Base-by-base conservation (phyloP, 2,888 invertebrate species). In the Dioctria rufipes region DNA sequence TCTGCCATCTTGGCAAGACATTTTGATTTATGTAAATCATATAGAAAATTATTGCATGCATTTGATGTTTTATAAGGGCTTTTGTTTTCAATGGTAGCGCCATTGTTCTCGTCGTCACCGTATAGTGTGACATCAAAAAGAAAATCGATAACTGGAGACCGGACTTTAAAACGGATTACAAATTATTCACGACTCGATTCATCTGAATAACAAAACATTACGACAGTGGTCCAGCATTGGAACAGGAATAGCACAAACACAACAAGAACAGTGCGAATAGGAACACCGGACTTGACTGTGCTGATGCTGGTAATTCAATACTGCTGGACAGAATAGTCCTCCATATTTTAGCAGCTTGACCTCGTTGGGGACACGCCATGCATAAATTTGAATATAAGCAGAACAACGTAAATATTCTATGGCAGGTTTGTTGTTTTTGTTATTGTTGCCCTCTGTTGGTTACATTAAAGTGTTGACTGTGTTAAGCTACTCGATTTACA, bases 161-260 rank as follows among this genome's bases (percentile, higher is more conserved):
- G 43, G 66, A 66, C 9, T 66, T 66, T 66, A 43, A 66, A 66
- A 42, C 66, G 46, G 66, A 66, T 66, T 43, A 66, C 43, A 43
- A 66, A 66, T 66, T 66, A 66, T 66, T 66, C 66, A 66, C 66
- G 66, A 66, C 66, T 66, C 66, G 66, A 46, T 66, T 66, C 66
- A 66, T 66, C 66, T 66, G 66, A 66, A 66, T 66, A 66, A 66
- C 66, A 66, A 66, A 66, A 66, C 66, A 66, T 66, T 66, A 66
- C 66, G 66, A 42, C 66, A 43, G 46, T 66, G 66, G 66, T 66
- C n/a, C 66, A 43, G 66, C 42, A 43, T 25, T 25, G 25, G 66
- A 13, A 46, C 66, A 66, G 66, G 43, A 66, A 66, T 43, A 66
- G 46, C n/a, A 39, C n/a, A 61, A 13, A n/a, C 66, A 66, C n/a